Conservation (phyloP, 2,888 invertebrate species). For the Scotopteryx bipunctaria region DNA sequence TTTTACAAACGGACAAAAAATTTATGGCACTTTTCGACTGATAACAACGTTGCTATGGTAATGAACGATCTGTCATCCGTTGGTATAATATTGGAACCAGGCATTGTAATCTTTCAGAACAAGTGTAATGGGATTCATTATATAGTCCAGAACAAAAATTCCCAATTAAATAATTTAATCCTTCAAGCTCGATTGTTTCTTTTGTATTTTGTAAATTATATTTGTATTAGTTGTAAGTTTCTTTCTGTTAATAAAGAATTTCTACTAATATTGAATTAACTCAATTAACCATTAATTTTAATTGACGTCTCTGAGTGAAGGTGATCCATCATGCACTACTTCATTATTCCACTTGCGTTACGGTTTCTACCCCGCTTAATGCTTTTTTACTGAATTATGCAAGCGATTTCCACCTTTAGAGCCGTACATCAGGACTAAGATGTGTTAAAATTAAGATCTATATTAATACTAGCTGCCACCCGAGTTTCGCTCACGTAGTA, state of each 20-base stretch:
- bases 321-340: conserved; percentile 15
- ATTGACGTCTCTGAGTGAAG: conserved; percentile 1
- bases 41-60: too few relatives aligned
- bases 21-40: too few relatives aligned
- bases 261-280: background rate
- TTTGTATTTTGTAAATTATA: background rate
- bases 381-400: conserved; percentile 37
- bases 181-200: background rate
- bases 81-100: too few relatives aligned
- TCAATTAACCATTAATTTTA: background rate
- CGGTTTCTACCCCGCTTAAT: conserved; percentile 56
- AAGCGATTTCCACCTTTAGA: conserved; percentile 31
- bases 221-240: background rate
- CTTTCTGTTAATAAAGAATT: too few relatives aligned
- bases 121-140: too few relatives aligned
- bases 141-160: background rate
- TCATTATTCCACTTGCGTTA: conserved; percentile 37
- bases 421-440: background rate
- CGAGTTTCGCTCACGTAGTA: too few relatives aligned
- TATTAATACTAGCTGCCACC: background rate
- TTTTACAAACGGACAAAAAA: too few relatives aligned
- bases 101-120: too few relatives aligned
- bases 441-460: background rate
- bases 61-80: too few relatives aligned
- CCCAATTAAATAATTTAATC: background rate